phyloP scores from a whole-genome alignment of 2,888 invertebrate genomes.

The Habroteleia sp. region DNA sequence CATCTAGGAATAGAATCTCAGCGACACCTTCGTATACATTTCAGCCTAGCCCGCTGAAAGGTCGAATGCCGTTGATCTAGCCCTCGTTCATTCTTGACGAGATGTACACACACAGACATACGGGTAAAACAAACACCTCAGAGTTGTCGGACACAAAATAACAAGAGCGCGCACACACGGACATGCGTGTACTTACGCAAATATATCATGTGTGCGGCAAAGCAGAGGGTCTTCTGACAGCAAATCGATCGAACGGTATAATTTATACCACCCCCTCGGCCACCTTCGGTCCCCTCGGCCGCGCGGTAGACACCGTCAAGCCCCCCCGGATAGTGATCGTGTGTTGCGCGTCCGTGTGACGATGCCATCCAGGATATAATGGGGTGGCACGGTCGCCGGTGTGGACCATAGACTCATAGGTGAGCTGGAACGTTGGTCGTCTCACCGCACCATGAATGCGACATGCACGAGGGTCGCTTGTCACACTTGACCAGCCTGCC shows the following conservation, averaged over 20 bases:
- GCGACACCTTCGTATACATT: constrained; percentile 1
- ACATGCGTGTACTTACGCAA: constrained; percentile 47
- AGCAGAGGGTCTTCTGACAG: constrained; percentile 80
- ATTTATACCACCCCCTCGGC: constrained; percentile 80
- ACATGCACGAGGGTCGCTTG: constrained; percentile 68
- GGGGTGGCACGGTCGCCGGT: constrained; percentile 61
- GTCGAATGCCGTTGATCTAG: constrained; percentile 2
- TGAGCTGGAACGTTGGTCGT: constrained; percentile 70
- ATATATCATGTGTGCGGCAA: constrained; percentile 65
- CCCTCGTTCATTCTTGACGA: constrained; percentile 27
- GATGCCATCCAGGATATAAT: constrained; percentile 74
- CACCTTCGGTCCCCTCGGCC: constrained; percentile 68
- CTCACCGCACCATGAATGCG: constrained; percentile 68
- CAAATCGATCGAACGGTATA: constrained; percentile 81
- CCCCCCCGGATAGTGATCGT: constrained; percentile 77
- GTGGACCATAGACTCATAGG: constrained; percentile 67
- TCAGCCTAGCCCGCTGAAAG: neutral
- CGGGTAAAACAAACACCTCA: constrained; percentile 55
- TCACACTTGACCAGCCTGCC: constrained; percentile 69
- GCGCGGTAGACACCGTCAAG: constrained; percentile 63
- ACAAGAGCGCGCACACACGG: constrained; percentile 57
- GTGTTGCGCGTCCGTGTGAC: constrained; percentile 70
- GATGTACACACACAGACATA: constrained; percentile 54
- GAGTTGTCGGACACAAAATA: constrained; percentile 53
- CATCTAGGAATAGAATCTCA: neutral